Evolutionary conservation across 2,888 invertebrate genomes (phyloP).

Genomic region (Pimpla rufipes): DNA sequence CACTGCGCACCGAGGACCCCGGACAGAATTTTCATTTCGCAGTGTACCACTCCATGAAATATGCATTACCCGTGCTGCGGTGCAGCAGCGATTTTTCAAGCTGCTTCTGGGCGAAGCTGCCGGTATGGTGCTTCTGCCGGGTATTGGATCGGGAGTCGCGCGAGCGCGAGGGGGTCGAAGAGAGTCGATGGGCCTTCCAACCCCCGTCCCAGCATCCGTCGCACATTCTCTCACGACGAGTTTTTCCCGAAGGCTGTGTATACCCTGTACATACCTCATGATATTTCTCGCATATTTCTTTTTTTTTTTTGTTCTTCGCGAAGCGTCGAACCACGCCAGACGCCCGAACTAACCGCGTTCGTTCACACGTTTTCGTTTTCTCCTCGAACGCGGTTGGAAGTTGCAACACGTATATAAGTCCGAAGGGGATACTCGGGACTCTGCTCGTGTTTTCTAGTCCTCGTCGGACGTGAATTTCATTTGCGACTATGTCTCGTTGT

Average conservation of each 20-base stretch:
- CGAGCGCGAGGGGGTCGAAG: conserved; percentile 27
- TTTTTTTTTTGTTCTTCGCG: too few species aligned
- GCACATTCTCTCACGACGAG: conserved; percentile 47
- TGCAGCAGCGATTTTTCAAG: conserved; percentile 76
- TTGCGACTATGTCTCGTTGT: background rate
- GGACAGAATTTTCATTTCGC: conserved; percentile 76
- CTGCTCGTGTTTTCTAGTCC: background rate
- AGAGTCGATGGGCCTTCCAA: conserved; percentile 31
- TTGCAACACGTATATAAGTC: background rate
- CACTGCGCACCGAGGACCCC: conserved; percentile 62
- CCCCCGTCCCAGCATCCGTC: conserved; percentile 28
- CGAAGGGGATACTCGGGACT: background rate
- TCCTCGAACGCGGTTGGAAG: background rate
- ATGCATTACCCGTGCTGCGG: conserved; percentile 73
- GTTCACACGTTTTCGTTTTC: background rate
- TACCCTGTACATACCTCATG: conserved; percentile 32
- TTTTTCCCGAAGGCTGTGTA: conserved; percentile 33
- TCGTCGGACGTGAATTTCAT: background rate
- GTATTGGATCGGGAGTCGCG: conserved; percentile 34
- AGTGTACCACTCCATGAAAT: conserved; percentile 76
- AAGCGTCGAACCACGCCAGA: background rate
- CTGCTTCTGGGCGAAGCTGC: conserved; percentile 52
- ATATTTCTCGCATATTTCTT: conserved; percentile 40
- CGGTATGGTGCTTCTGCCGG: conserved; percentile 31
- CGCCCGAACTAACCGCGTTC: conserved; percentile 24